These are phyloP conservation scores for Catocala nupta DNA, from an alignment of 2,888 invertebrate genomes.

Conservation along the genomic window DNA sequence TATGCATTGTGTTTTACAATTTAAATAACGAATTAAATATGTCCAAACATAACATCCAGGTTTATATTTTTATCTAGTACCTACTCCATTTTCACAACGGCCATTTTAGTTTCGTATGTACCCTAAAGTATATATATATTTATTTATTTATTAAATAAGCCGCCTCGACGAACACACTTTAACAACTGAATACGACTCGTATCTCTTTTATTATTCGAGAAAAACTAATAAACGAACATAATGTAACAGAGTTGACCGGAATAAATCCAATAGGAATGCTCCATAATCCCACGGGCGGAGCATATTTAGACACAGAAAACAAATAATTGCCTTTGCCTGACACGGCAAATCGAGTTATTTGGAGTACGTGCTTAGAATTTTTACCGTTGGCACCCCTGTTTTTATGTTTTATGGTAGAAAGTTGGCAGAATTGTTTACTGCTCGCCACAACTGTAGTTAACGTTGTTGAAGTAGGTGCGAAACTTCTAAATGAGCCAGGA, in stretches of 20 bases:
- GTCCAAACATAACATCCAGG: too few species aligned
- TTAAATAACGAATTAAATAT: too few species aligned
- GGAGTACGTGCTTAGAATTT: constrained; percentile 59
- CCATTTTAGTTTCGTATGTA: too few species aligned
- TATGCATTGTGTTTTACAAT: too few species aligned
- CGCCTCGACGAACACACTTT: too few species aligned
- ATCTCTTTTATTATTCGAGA: constrained; percentile 27
- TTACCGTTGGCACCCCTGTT: constrained; percentile 30
- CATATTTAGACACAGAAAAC: constrained; percentile 61
- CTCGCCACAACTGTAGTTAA: constrained; percentile 33
- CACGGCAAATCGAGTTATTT: constrained; percentile 64
- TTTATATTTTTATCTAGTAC: too few species aligned
- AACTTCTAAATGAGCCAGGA: constrained; percentile 65
- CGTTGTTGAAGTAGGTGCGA: constrained; percentile 51
- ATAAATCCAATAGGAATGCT: constrained; percentile 59
- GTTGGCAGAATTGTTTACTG: constrained; percentile 43
- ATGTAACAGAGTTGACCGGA: constrained; percentile 40
- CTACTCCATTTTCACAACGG: too few species aligned
- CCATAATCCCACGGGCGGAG: constrained; percentile 36
- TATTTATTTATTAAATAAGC: too few species aligned
- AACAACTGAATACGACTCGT: background rate
- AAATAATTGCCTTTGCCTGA: constrained; percentile 69
- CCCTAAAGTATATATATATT: too few species aligned
- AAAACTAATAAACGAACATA: constrained; percentile 44
- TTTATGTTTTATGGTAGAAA: constrained; percentile 38